Evolutionary conservation across 23 tunicate species (phyloP).

Genomic region (Styela plicata): DNA sequence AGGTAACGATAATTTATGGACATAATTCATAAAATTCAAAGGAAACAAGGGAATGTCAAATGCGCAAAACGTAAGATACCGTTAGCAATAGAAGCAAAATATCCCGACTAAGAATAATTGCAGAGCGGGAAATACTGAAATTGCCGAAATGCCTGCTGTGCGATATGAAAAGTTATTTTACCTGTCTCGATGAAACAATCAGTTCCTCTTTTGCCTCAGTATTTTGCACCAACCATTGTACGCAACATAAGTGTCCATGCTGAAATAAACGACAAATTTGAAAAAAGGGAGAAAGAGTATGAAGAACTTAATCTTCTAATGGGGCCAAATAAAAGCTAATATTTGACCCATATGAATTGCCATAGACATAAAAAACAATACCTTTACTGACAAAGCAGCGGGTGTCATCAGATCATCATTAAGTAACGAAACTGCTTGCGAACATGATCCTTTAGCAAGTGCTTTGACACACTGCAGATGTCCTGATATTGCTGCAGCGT

Average conservation of each 20-base stretch:
- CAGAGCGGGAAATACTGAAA: neutral
- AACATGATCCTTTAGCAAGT: conserved; percentile 35
- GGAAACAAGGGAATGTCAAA: no score
- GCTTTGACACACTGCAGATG: conserved; percentile 46
- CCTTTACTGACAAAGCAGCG: conserved; percentile 74
- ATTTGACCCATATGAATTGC: no score
- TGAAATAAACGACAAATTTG: no score
- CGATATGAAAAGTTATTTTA: neutral
- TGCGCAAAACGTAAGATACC: no score
- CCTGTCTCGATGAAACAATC: conserved; percentile 57
- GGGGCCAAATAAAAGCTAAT: no score
- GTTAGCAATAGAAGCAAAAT: no score
- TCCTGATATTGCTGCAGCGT: conserved; percentile 76
- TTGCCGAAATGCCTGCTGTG: neutral
- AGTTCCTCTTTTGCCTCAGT: conserved; percentile 77
- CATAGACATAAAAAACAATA: no score
- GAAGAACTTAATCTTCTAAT: no score
- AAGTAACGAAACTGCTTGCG: conserved; percentile 66
- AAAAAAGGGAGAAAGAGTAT: no score
- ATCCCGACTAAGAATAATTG: neutral
- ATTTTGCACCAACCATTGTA: conserved; percentile 69
- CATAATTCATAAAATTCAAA: no score
- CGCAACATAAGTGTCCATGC: conserved; percentile 76
- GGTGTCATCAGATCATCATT: conserved; percentile 89
- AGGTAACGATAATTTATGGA: no score